Conservation (phyloP, 2,797 vertebrate species). For the Trachurus trachurus region DNA sequence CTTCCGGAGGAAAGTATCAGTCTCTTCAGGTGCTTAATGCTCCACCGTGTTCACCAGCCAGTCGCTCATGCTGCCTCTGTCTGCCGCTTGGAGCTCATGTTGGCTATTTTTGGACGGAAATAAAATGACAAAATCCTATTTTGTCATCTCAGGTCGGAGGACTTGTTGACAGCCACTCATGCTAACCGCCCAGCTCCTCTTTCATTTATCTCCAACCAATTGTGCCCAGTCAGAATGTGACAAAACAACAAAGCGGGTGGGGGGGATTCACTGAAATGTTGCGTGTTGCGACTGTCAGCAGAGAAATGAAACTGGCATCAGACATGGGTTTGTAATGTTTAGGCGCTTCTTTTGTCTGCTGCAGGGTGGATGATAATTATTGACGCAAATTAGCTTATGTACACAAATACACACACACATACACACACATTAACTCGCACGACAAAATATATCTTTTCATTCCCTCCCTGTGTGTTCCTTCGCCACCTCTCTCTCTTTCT, state of each 20-base stretch:
- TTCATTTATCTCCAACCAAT: slow-evolving; percentile 9
- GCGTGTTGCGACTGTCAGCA: slow-evolving; percentile 15
- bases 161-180: slow-evolving; percentile 13
- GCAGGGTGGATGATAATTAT: slow-evolving; percentile 55
- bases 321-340: slow-evolving; percentile 40
- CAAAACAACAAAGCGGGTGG: neutral
- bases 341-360: slow-evolving; percentile 40
- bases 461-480: slow-evolving; percentile 37
- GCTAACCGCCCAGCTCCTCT: neutral
- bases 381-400: slow-evolving; percentile 64
- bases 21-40: neutral
- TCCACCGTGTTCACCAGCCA: neutral
- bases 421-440: slow-evolving; percentile 27
- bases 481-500: slow-evolving; percentile 46
- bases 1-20: neutral
- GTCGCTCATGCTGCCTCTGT: neutral
- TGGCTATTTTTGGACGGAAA: neutral
- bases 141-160: neutral
- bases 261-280: slow-evolving; percentile 2
- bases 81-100: neutral
- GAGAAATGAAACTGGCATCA: slow-evolving; percentile 34
- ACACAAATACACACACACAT: slow-evolving; percentile 43
- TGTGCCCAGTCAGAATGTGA: slow-evolving; percentile 4
- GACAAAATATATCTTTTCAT: slow-evolving; percentile 46
- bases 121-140: neutral